Percentiles rank a stretch among this genome's conserved stretches.
These are phyloP conservation scores for Lordiphosa mommai DNA, from an alignment of 1,140 invertebrate species.

Conservation along the genomic window DNA sequence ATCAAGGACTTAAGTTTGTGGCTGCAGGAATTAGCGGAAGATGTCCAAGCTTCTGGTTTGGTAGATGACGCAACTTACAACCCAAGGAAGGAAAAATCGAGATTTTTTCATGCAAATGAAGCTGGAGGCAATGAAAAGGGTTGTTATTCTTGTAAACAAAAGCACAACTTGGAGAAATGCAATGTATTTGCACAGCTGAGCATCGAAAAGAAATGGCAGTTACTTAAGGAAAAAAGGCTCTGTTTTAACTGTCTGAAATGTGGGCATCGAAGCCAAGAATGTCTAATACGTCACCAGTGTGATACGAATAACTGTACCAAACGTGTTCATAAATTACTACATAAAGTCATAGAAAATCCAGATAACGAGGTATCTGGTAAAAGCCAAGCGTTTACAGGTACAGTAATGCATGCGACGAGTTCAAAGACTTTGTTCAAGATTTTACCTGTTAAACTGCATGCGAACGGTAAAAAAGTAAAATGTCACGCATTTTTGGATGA, in stretches of 20 bases:
- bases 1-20: too few relatives aligned
- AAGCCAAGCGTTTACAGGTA: too few relatives aligned
- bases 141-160: not conserved
- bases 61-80: not conserved
- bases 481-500: not conserved
- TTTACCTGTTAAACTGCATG: too few relatives aligned
- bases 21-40: too few relatives aligned
- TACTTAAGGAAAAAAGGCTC: not conserved
- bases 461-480: too few relatives aligned
- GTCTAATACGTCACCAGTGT: too few relatives aligned
- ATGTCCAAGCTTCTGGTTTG: not conserved
- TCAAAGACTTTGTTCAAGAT: not conserved
- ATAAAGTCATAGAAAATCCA: not conserved
- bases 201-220: not conserved
- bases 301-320: not conserved
- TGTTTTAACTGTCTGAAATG: not conserved
- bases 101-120: too few relatives aligned
- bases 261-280: too few relatives aligned
- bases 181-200: not conserved
- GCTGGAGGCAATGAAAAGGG: not conserved
- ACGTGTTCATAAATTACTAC: not conserved
- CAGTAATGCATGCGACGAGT: not conserved
- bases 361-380: too few relatives aligned
- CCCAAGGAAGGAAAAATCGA: not conserved
- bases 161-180: not conserved